Evolutionary conservation across 2,797 vertebrate genomes (phyloP).

Genomic region (Centroberyx gerrardi): DNA sequence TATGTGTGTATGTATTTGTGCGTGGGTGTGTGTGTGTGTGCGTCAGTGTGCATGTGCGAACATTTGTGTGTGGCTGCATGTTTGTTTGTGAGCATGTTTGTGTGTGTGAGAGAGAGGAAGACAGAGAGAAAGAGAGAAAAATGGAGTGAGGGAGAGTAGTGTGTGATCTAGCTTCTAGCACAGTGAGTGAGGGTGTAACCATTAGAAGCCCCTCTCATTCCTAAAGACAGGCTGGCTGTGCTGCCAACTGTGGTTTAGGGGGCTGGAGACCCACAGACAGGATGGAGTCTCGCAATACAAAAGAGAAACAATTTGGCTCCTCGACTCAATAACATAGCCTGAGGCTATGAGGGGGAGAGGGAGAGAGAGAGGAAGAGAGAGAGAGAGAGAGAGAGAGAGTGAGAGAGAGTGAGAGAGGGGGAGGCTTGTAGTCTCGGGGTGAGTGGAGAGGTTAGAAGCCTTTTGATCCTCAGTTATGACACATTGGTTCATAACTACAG

Average conservation of each 20-base stretch:
- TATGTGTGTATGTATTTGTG: neutral
- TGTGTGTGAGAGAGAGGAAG: conserved; percentile 39
- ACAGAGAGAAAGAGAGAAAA: conserved; percentile 4
- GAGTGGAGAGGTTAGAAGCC: conserved; percentile 79
- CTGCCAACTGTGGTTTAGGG: conserved; percentile 88
- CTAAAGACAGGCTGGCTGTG: conserved; percentile 83
- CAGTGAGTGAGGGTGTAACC: conserved; percentile 82
- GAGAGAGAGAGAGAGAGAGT: neutral
- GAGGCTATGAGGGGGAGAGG: conserved; percentile 72
- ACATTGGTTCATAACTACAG: conserved; percentile 79
- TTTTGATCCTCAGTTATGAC: conserved; percentile 84
- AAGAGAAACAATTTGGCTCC: conserved; percentile 88
- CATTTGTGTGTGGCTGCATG: conserved; percentile 50
- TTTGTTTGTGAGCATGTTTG: conserved; percentile 75
- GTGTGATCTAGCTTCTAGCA: conserved; percentile 71
- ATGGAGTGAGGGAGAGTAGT: conserved; percentile 63
- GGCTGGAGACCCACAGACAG: conserved; percentile 89
- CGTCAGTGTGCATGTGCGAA: conserved; percentile 19
- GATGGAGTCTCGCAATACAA: conserved; percentile 89
- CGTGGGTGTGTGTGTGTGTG: neutral
- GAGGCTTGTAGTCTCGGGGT: conserved; percentile 71
- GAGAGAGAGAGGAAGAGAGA: conserved; percentile 38
- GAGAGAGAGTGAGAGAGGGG: neutral
- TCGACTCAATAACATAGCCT: conserved; percentile 84
- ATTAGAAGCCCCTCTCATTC: conserved; percentile 85